Base-by-base conservation (phyloP, 2,113 vertebrate genomes). In the Marmota monax region DNA sequence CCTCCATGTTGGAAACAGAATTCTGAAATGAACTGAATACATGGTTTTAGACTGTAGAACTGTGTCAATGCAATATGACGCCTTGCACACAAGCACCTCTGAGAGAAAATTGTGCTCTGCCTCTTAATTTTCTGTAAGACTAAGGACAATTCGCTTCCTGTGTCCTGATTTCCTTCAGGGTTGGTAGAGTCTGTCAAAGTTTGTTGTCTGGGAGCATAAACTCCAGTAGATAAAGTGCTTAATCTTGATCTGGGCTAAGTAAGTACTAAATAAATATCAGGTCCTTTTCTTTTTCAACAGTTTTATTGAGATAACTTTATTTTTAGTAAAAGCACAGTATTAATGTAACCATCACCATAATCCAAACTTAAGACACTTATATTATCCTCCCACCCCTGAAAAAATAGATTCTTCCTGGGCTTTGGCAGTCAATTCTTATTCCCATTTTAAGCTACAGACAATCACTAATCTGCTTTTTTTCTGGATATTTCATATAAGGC, bases 311-410 rank as follows among this genome's bases (percentile, higher is more conserved):
- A 32, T 53, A 45, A n/a, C 73, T 39, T 16, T 88, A 77, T 23
- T 63, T 73, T 84, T 84, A 45, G 17, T 34, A 67, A 39, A 65
- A 0, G 69, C 17, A 37, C 11, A 73, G 37, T 84, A 58, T 34
- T 51, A 32, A 63, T 16, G 0, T 12, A 51, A 84, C 9, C 22
- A 37, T 70, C 20, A 11, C 27, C 23, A 82, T 12, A 39, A 42
- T 17, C 53, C 63, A 27, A 34, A 11, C 61, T 63, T 78, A 39
- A 42, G 22, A 78, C 2, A 56, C 25, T 34, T 84, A 39, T 11
- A 20, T 84, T 51, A 37, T n/a, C 4, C 5, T 2, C 1, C 18
- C 9, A 12, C 11, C 10, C 11, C 1, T 3, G 4, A 4, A 7
- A 45, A 22, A 23, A n/a, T n/a, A 45, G 7, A 70, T 25, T 63